phyloP scores from a whole-genome alignment of 2,797 vertebrate species.

The Xiphorhynchus erythropygius region DNA sequence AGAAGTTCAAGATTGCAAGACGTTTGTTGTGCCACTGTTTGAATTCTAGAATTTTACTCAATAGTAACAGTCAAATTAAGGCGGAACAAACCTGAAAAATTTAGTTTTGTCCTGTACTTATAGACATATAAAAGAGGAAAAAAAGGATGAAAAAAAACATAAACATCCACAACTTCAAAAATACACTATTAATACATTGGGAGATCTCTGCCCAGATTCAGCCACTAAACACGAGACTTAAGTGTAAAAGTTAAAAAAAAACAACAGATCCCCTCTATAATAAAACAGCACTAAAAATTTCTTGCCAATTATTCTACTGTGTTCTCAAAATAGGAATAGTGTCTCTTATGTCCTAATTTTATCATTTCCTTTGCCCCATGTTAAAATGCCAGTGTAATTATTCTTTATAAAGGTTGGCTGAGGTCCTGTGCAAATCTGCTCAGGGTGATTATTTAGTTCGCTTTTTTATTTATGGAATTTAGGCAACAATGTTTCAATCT shows the following conservation, averaged over 20 bases:
- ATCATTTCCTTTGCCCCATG: constrained; percentile 71
- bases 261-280: constrained; percentile 42
- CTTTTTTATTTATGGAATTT: constrained; percentile 74
- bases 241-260: constrained; percentile 33
- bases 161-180: not conserved
- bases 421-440: constrained; percentile 70
- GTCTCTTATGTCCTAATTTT: constrained; percentile 75
- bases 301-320: constrained; percentile 73
- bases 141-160: not conserved
- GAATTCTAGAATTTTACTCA: not conserved
- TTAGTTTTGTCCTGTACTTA: not conserved
- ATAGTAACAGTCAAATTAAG: not conserved
- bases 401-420: constrained; percentile 70
- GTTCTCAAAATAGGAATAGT: constrained; percentile 75
- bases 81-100: not conserved
- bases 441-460: constrained; percentile 70
- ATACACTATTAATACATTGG: not conserved
- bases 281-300: constrained; percentile 73
- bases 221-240: constrained; percentile 38
- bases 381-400: constrained; percentile 74
- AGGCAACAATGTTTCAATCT: constrained; percentile 73
- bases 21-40: not conserved
- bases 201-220: not conserved
- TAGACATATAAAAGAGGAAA: not conserved
- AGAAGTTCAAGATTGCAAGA: not conserved